Evolutionary conservation across 2,797 vertebrate species (phyloP).

Genomic region (Poeciliopsis gracilis): DNA sequence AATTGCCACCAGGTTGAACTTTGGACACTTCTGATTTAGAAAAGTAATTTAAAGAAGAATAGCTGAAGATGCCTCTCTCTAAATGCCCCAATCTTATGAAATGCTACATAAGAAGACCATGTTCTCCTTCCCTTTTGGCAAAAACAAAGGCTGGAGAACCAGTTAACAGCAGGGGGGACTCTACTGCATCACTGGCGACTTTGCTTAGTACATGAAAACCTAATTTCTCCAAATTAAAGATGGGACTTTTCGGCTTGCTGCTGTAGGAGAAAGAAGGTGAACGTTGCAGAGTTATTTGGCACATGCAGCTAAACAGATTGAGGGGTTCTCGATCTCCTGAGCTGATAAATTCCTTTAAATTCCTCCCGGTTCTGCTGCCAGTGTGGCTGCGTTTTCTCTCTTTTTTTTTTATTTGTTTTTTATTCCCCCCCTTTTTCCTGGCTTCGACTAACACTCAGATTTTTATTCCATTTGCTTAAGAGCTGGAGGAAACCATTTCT

Average conservation of each 20-base stretch:
- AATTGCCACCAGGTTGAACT: not conserved
- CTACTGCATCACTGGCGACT: not conserved
- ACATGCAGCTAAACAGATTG: slow-evolving; percentile 28
- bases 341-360: slow-evolving; percentile 37
- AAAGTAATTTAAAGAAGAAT: not conserved
- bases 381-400: not conserved
- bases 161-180: not conserved
- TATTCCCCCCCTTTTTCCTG: slow-evolving; percentile 17
- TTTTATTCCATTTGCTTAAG: slow-evolving; percentile 69
- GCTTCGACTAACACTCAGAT: slow-evolving; percentile 61
- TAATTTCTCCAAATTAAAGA: not conserved
- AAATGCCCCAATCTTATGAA: not conserved
- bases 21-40: not conserved
- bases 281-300: not conserved
- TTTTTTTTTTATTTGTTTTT: not conserved
- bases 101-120: not conserved
- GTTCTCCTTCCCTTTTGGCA: not conserved
- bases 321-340: slow-evolving; percentile 37
- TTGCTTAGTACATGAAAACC: not conserved
- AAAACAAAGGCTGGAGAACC: not conserved
- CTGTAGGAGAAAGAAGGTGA: not conserved
- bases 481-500: slow-evolving; percentile 61
- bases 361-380: slow-evolving; percentile 33
- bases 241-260: not conserved
- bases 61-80: not conserved